Percentiles rank a stretch among this genome's conserved stretches.
Evolutionary conservation across 2,797 vertebrate species (phyloP).

Genomic region (Gastrophryne carolinensis): DNA sequence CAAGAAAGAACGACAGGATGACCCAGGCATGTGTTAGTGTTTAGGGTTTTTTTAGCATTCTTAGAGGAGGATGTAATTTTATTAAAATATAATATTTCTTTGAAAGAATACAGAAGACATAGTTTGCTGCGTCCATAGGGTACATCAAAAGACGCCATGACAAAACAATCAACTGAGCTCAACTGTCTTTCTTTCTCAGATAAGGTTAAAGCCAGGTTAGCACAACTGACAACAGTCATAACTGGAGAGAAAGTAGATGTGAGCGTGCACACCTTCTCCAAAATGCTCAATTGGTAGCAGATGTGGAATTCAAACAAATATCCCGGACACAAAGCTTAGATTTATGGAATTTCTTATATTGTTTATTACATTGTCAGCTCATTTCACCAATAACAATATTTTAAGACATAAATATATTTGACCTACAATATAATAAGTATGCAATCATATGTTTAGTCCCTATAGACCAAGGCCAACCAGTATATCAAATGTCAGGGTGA

Average conservation of each 20-base stretch:
- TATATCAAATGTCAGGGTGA: no score
- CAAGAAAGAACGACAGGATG: no score
- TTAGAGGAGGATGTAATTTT: not conserved
- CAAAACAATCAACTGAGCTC: slow-evolving; percentile 8
- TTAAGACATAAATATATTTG: not conserved
- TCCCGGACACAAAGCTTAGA: not conserved
- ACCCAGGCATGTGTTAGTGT: not conserved
- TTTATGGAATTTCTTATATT: slow-evolving; percentile 3
- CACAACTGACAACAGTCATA: slow-evolving; percentile 20
- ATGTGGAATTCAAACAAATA: slow-evolving; percentile 20
- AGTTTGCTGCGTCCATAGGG: slow-evolving; percentile 7
- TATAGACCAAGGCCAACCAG: not conserved
- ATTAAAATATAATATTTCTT: not conserved
- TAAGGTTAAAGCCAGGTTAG: slow-evolving; percentile 15
- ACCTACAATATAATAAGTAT: not conserved
- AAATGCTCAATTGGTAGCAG: slow-evolving; percentile 39
- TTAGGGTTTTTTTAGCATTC: not conserved
- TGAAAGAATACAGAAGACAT: slow-evolving; percentile 4
- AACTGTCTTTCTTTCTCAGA: not conserved
- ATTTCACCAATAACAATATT: not conserved
- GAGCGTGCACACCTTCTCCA: slow-evolving; percentile 21
- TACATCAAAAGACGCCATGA: slow-evolving; percentile 19
- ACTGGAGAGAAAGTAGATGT: slow-evolving; percentile 24
- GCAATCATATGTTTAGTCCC: not conserved
- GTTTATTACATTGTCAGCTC: not conserved